Base-by-base conservation (phyloP, 2,113 vertebrate genomes). In the Petromus typicus region DNA sequence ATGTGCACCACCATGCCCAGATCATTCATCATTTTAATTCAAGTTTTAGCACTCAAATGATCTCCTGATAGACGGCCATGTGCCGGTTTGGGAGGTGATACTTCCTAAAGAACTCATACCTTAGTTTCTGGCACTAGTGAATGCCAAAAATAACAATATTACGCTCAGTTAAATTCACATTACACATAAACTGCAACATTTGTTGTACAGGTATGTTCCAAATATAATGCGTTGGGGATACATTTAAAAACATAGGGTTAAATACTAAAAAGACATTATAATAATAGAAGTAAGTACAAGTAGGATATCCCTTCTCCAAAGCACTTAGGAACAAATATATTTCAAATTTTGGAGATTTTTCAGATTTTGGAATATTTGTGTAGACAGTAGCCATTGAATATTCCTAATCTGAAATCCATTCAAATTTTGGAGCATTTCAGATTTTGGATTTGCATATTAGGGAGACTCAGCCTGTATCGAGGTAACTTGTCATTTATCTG, bases 191-290 rank as follows among this genome's bases (percentile, higher is more conserved):
- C 12, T 57, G 18, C 6, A 6, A 45, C 34, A 82, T 91, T 45
- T 37, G 12, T 48, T 79, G 51, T 90, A 0, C 40, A 83, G 43
- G 4, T 64, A 27, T 73, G 11, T 89, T 32, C 22, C 87, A 85
- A 71, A 86, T 71, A 61, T 30, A n/a, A n/a, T 76, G 10, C 43
- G 57, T 80, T 45, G 34, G 30, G 25, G 32, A 54, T 30, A 71
- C 20, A 27, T 63, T 27, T 84, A 25, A 84, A 63, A 84, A 56
- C 56, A n/a, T 80, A 22, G 30, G 22, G 81, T 76, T 76, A 89
- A 91, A 85, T 69, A 56, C 37, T 85, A 43, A 71, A 85, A 85
- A 89, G 79, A 40, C 16, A 63, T 32, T 93, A n/a, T 93, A 93
- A 66, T 59, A 79, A 56, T 48, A 85, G 51, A 12, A 73, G 17